Conservation (phyloP, 37 sponge, comb jelly and placozoan genomes). For the Tethya wilhelma region DNA sequence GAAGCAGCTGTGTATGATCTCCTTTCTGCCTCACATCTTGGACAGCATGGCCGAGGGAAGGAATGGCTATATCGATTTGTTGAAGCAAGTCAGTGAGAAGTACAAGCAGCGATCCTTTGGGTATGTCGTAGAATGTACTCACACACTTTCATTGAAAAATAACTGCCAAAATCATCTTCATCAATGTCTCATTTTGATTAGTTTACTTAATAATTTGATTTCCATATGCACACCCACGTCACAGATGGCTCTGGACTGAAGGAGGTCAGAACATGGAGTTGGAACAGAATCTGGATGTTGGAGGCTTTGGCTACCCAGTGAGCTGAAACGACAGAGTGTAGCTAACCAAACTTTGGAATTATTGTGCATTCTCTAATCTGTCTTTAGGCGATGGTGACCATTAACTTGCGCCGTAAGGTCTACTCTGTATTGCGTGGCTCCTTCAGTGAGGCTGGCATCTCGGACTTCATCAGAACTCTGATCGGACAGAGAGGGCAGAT, state of each 20-base stretch:
- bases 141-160: not conserved
- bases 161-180: not conserved
- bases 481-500: conserved; percentile 63
- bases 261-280: conserved; percentile 72
- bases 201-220: not conserved
- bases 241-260: conserved; percentile 95
- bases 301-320: conserved; percentile 99
- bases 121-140: conserved; percentile 25
- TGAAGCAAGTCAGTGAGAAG: conserved; percentile 69
- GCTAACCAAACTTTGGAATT: too few species aligned
- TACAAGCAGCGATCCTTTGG: conserved; percentile 91
- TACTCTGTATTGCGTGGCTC: conserved; percentile 79
- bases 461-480: conserved; percentile 80
- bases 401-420: conserved; percentile 77
- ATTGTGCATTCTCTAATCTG: not conserved
- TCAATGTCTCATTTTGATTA: not conserved
- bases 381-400: conserved; percentile 73
- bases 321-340: not conserved
- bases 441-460: conserved; percentile 80
- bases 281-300: conserved; percentile 86
- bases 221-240: too few species aligned
- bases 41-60: conserved; percentile 86
- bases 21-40: conserved; percentile 96
- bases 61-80: conserved; percentile 64
- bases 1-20: conserved; percentile 88